Conservation (phyloP, 2,797 vertebrate species). For the Mormyrus hasselquistii region DNA sequence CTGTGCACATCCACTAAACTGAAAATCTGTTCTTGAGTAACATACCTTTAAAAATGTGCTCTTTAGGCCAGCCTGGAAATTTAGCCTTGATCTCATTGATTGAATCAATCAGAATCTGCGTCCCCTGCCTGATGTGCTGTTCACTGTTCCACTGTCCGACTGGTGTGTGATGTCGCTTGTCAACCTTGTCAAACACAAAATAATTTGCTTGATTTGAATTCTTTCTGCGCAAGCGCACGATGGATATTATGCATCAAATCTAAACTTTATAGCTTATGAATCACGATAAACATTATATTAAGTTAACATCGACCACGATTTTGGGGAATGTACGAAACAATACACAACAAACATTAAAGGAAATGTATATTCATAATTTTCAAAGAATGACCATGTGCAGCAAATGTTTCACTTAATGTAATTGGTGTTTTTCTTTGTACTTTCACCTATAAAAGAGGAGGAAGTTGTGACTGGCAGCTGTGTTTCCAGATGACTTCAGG, state of each 20-base stretch:
- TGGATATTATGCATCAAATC: not conserved
- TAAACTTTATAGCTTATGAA: not conserved
- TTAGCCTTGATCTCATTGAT: constrained; percentile 33
- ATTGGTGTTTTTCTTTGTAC: not conserved
- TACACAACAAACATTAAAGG: not conserved
- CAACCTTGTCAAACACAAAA: constrained; percentile 34
- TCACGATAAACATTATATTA: not conserved
- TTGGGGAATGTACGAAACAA: not conserved
- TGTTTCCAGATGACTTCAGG: not conserved
- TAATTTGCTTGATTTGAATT: not conserved
- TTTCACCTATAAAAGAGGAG: not conserved
- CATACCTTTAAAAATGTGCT: constrained; percentile 46
- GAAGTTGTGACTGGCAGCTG: not conserved
- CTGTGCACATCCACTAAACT: not conserved
- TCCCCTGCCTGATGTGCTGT: constrained; percentile 38
- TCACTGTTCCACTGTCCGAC: constrained; percentile 41
- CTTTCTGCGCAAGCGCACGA: not conserved
- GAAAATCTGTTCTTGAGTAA: not conserved
- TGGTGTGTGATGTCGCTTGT: constrained; percentile 34
- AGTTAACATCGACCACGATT: not conserved
- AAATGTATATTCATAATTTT: not conserved
- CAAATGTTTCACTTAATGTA: not conserved
- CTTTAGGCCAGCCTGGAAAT: constrained; percentile 42
- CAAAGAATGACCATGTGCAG: not conserved
- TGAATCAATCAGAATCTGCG: constrained; percentile 33